Evolutionary conservation across 64 coral and sea anemone species (phyloP), one percentile per base, ranked within the genome.

Genomic region (Trachythela sp.): DNA sequence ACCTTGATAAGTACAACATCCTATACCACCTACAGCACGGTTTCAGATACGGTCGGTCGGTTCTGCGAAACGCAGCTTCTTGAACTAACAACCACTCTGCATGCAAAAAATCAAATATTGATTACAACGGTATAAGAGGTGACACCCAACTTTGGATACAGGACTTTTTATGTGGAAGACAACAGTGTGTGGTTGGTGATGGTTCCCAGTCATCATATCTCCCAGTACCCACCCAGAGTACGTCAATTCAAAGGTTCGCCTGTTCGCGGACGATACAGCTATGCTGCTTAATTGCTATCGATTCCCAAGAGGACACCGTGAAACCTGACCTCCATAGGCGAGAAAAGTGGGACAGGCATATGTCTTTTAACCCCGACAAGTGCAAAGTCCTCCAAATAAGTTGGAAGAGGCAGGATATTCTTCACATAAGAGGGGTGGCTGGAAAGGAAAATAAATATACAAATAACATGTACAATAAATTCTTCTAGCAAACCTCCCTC

Each of bases 41-140:
- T 0, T 83, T 87, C 35, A 0, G 71, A n/a, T 24, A 34, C 24
- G 22, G 45, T 40, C 26, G 70, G 26, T 92, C 91, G n/a, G n/a
- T n/a, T n/a, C 20, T 92, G 91, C 26, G 24, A 92, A 88, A 87
- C 90, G 13, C 90, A 86, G 43, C 60, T 91, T 15, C 80, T 75
- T 6, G 84, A 86, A 56, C 68, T 83, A 15, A 87, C 86, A 37
- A 87, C 52, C 26, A 87, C 86, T 87, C 22, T 87, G 39, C 52
- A 36, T 24, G 36, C 45, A 48, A 87, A 77, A 31, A 87, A 26
- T 77, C 34, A 24, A 92, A 92, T 9, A 40, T 87, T 35, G 89
- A 90, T 24, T 85, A 85, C 39, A 42, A 90, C 43, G 84, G 84
- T 0, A 86, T 91, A 9, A 91, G 64, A 56, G 48, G 85, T 13